phyloP scores from a whole-genome alignment of 2,113 vertebrate species.

The Vulpes lagopus region DNA sequence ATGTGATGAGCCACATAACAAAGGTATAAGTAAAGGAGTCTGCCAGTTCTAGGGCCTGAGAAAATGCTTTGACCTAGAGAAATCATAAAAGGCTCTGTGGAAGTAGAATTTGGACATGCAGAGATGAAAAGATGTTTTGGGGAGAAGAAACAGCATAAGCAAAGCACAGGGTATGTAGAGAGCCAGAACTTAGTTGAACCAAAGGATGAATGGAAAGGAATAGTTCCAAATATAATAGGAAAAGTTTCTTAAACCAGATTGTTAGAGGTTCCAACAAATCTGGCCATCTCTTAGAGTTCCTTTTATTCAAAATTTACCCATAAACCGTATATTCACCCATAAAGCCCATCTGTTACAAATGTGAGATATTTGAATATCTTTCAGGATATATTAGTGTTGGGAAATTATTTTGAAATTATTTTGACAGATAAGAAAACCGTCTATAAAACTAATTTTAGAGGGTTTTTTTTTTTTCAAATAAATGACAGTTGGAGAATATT shows the following conservation, averaged over 20 bases:
- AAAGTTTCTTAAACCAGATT: background rate
- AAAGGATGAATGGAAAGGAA: background rate
- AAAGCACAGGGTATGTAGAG: background rate
- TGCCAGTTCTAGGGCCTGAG: background rate
- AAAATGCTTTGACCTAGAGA: background rate
- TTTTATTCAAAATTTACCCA: background rate
- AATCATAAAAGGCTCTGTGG: background rate
- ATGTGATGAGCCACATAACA: background rate
- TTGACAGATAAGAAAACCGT: background rate
- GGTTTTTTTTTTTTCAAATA: background rate
- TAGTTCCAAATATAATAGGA: background rate
- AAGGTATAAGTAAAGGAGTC: background rate
- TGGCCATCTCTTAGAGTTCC: background rate
- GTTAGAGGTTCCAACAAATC: background rate
- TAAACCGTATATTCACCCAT: background rate
- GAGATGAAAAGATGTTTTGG: background rate
- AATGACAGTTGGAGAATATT: background rate
- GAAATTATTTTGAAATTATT: background rate
- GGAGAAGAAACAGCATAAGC: background rate
- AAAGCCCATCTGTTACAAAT: background rate
- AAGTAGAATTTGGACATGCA: background rate
- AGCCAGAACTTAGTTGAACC: background rate
- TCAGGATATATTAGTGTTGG: background rate
- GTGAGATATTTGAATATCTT: constrained; percentile 21
- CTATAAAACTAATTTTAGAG: background rate